A percentile compares a stretch with the other conserved stretches of the same genome.
These are phyloP conservation scores for Eupithecia exiguata DNA, from an alignment of 2,888 invertebrate species.

Conservation along the genomic window DNA sequence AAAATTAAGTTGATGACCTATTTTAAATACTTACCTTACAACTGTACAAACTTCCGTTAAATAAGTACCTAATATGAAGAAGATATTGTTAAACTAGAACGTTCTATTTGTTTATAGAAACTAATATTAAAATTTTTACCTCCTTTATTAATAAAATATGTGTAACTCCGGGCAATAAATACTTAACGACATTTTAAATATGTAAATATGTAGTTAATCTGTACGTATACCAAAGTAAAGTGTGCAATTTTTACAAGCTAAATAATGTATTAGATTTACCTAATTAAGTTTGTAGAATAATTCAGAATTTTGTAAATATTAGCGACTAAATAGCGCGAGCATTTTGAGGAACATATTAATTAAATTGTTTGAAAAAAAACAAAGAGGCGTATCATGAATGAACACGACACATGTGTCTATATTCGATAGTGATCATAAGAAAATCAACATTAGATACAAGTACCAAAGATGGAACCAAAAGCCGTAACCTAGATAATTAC, in stretches of 20 bases:
- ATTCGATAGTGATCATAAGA: neutral
- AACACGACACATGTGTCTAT: neutral
- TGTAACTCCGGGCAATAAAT: conserved; percentile 77
- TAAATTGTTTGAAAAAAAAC: neutral
- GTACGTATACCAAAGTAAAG: conserved; percentile 83
- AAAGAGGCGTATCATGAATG: neutral
- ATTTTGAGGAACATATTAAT: conserved; percentile 42
- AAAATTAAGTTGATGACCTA: neutral
- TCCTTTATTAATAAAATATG: conserved; percentile 44
- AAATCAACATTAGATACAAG: neutral
- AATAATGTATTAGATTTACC: conserved; percentile 66
- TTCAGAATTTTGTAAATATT: conserved; percentile 59
- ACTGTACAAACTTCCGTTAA: neutral
- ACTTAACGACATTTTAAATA: conserved; percentile 68
- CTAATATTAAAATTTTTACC: neutral
- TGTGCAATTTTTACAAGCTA: conserved; percentile 84
- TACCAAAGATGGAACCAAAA: neutral
- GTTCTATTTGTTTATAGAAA: neutral
- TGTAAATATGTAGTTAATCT: conserved; percentile 81
- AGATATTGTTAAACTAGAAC: neutral
- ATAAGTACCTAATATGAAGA: neutral
- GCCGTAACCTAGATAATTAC: neutral
- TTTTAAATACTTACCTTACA: neutral
- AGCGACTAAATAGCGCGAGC: conserved; percentile 44
- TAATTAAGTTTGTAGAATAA: conserved; percentile 65